Evolutionary conservation across 2,113 vertebrate species (phyloP).

Genomic region (Protobothrops mucrosquamatus): DNA sequence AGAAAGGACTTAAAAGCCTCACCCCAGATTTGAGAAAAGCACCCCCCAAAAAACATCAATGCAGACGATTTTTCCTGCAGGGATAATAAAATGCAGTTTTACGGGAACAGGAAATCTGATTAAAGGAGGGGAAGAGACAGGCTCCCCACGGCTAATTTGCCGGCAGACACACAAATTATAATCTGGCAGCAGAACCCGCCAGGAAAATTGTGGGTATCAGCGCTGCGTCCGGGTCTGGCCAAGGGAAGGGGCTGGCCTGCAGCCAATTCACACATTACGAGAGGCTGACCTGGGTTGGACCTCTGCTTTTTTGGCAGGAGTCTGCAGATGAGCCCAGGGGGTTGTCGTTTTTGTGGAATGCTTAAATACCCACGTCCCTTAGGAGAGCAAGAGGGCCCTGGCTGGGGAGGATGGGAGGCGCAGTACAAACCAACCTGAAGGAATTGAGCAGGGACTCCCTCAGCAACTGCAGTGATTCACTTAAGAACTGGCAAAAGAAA

Average conservation of each 20-base stretch:
- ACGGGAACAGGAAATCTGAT: neutral
- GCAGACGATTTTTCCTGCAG: neutral
- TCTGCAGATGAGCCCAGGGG: neutral
- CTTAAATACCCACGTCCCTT: neutral
- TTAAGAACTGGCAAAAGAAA: no score
- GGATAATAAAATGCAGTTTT: neutral
- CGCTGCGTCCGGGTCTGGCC: neutral
- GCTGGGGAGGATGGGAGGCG: neutral
- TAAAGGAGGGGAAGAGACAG: neutral
- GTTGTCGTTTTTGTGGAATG: neutral
- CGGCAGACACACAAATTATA: neutral
- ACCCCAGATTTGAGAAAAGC: neutral
- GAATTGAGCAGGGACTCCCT: neutral
- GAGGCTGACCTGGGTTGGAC: neutral
- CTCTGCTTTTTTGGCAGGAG: neutral
- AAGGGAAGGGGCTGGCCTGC: neutral
- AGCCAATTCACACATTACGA: neutral
- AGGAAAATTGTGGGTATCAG: neutral
- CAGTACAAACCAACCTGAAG: neutral
- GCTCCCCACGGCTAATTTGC: neutral
- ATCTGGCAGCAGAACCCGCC: neutral
- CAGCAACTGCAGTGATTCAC: no score
- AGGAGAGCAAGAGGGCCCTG: neutral
- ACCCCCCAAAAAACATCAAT: no score
- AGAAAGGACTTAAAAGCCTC: neutral